phyloP scores from a whole-genome alignment of 2,888 invertebrate genomes.

The Dryomyza anilis region DNA sequence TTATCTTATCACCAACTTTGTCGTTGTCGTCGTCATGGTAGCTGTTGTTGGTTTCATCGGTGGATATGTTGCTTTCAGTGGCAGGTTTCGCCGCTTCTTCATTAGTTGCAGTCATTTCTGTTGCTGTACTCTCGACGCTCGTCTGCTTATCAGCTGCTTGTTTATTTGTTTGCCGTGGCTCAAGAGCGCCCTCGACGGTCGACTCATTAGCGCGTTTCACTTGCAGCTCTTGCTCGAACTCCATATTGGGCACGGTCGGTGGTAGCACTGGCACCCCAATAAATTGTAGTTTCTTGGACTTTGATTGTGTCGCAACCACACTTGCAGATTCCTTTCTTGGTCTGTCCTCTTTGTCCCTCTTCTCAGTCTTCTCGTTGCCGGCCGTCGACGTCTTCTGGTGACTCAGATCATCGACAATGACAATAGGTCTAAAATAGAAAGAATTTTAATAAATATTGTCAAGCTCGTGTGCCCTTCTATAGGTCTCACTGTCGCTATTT shows the following conservation, averaged over 20 bases:
- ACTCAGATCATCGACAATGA: constrained; percentile 54
- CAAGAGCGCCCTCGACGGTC: neutral
- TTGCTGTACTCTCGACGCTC: neutral
- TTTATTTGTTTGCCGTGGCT: neutral
- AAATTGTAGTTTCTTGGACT: constrained; percentile 40
- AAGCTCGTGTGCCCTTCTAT: constrained; percentile 34
- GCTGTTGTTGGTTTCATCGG: constrained; percentile 15
- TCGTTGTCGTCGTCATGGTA: constrained; percentile 19
- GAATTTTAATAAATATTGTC: constrained; percentile 21
- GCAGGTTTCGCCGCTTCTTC: constrained; percentile 14
- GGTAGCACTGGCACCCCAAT: constrained; percentile 44
- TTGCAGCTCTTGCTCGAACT: constrained; percentile 30
- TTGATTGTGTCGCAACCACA: constrained; percentile 19
- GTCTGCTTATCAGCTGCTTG: constrained; percentile 3
- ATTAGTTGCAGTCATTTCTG: neutral
- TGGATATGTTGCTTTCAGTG: constrained; percentile 7
- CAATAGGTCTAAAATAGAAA: constrained; percentile 48
- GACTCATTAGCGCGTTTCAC: constrained; percentile 13
- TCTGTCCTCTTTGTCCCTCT: no score
- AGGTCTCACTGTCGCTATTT: neutral
- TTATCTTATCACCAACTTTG: constrained; percentile 32
- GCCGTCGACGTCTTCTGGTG: no score
- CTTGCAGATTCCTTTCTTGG: neutral
- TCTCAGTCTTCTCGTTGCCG: no score
- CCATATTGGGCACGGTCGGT: constrained; percentile 41